Conservation (phyloP, 2,888 invertebrate species). For the Cosmia trapezina region DNA sequence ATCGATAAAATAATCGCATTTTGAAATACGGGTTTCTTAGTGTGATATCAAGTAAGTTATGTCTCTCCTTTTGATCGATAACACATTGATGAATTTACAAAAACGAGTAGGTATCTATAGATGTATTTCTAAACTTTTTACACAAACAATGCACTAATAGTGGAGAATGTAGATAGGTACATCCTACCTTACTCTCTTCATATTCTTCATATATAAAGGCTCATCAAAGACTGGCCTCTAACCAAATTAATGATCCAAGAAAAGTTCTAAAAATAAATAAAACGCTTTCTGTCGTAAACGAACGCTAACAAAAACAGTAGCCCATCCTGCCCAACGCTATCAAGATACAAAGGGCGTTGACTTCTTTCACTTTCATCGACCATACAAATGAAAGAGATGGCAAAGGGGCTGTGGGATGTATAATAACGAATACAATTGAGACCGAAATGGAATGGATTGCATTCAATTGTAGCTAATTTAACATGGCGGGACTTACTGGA, state of each 20-base stretch:
- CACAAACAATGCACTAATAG: not conserved
- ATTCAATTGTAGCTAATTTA: constrained; percentile 6
- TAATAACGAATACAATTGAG: constrained; percentile 11
- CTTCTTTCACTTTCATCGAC: constrained; percentile 52
- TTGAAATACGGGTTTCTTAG: not conserved
- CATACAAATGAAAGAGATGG: constrained; percentile 26
- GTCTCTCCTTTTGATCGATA: not conserved
- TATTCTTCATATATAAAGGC: no score
- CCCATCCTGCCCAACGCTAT: constrained; percentile 16
- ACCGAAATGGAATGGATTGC: constrained; percentile 13
- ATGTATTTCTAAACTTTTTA: no score
- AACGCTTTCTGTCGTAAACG: constrained; percentile 16
- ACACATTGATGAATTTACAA: not conserved
- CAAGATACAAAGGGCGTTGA: constrained; percentile 46
- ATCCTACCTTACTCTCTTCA: not conserved
- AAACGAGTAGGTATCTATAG: not conserved
- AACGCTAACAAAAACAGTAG: constrained; percentile 25
- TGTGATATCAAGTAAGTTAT: not conserved
- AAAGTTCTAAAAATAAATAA: constrained; percentile 23
- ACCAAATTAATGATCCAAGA: not conserved
- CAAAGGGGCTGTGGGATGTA: constrained; percentile 3
- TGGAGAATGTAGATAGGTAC: not conserved
- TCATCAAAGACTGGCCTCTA: not conserved
- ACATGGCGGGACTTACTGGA: not conserved
- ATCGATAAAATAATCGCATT: not conserved